Evolutionary conservation across 2,888 invertebrate species (phyloP), one percentile per base, ranked within the genome.

Genomic region (Nemoura dubitans): DNA sequence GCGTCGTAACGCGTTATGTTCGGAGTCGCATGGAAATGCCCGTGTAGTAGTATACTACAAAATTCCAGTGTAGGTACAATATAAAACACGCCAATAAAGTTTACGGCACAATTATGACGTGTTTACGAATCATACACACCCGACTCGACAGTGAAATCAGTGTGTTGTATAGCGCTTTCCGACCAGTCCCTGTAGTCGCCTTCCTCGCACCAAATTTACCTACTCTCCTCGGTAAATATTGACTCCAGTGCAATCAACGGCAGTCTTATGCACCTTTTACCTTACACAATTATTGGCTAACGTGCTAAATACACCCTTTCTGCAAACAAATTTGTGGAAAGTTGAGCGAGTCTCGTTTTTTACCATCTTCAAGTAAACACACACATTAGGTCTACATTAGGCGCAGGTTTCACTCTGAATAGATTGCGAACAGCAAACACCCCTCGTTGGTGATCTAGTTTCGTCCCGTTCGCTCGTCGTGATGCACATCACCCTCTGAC

Each of bases 141-240:
- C n/a, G n/a, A n/a, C n/a, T n/a, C n/a, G n/a, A n/a, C 59, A 59
- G 59, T 59, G 59, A 59, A 59, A 59, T 59, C 16, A 59, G 59
- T n/a, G n/a, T n/a, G n/a, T n/a, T n/a, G n/a, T n/a, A n/a, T n/a
- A n/a, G n/a, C 36, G 10, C 36, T 36, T 36, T 36, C 10, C 36
- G n/a, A n/a, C n/a, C n/a, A n/a, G n/a, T n/a, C 36, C 36, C 10
- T 10, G 5, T 36, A 3, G 36, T 3, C 59, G 21, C 21, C 14
- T 21, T 59, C 21, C 59, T 59, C 3, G 59, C 14, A 21, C 14
- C 59, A 59, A 21, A 59, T 59, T 59, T 16, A 59, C 16, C 14
- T 21, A 7, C 59, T 14, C 1, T 21, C 21, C 59, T 21, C 21
- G 2, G 59, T 21, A 21, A 59, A 59, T 59, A 59, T 59, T 59